A percentile compares a stretch with the other conserved stretches of the same genome.
Evolutionary conservation across 2,797 vertebrate genomes (phyloP).

Genomic region (Enteromius radiatus): DNA sequence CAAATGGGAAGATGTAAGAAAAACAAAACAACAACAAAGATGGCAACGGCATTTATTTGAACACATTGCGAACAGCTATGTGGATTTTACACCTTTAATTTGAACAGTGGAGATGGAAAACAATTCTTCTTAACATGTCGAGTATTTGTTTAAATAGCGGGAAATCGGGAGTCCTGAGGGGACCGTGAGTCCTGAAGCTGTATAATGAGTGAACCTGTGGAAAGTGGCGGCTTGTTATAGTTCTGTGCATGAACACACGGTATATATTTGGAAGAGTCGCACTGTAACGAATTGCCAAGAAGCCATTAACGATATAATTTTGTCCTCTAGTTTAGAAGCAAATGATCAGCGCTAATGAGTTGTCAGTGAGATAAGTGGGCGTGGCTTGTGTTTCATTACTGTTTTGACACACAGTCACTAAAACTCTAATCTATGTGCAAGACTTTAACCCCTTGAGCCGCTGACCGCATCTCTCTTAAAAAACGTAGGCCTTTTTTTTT

Average conservation of each 20-base stretch:
- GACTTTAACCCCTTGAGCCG: not conserved
- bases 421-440: not conserved
- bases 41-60: constrained; percentile 58
- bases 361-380: constrained; percentile 19
- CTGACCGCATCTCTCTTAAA: not conserved
- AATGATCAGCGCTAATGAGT: constrained; percentile 28
- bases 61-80: constrained; percentile 49
- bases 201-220: not conserved
- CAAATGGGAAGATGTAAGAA: constrained; percentile 61
- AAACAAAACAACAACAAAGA: constrained; percentile 61
- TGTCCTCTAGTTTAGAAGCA: not conserved
- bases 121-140: constrained; percentile 17
- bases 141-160: constrained; percentile 48
- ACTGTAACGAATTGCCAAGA: not conserved
- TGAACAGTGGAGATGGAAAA: constrained; percentile 45
- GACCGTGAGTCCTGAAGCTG: not conserved
- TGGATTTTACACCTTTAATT: constrained; percentile 54
- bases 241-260: not conserved
- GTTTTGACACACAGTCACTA: constrained; percentile 10
- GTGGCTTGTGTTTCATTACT: constrained; percentile 19
- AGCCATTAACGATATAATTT: not conserved
- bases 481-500: not conserved
- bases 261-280: not conserved
- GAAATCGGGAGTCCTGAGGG: constrained; percentile 1
- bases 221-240: not conserved